A percentile compares a stretch with the other conserved stretches of the same genome.
Evolutionary conservation across 1,140 invertebrate genomes (phyloP).

Genomic region (Procambarus clarkii): DNA sequence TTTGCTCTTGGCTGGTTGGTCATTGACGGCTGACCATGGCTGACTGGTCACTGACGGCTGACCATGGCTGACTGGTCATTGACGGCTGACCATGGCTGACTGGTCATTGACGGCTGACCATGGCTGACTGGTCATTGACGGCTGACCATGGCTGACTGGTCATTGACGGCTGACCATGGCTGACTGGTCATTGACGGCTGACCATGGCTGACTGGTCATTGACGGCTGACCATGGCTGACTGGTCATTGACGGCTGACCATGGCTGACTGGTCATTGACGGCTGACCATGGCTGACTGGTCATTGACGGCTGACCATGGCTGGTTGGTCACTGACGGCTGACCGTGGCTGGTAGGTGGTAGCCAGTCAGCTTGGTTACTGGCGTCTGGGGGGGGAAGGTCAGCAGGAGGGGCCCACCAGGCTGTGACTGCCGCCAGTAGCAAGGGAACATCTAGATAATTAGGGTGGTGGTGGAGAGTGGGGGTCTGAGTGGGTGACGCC

Average conservation of each 20-base stretch:
- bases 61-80: no score
- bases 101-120: not conserved
- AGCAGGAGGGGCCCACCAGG: no score
- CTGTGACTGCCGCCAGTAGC: slow-evolving; percentile 17
- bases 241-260: no score
- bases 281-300: no score
- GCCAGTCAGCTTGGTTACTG: not conserved
- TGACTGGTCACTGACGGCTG: not conserved
- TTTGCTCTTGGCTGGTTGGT: not conserved
- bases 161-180: not conserved
- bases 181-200: no score
- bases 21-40: not conserved
- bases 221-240: not conserved
- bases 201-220: not conserved
- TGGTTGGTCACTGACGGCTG: not conserved
- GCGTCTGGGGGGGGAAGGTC: no score
- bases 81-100: no score
- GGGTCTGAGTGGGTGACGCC: slow-evolving; percentile 22
- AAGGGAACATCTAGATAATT: slow-evolving; percentile 41
- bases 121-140: no score
- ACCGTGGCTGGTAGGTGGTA: not conserved
- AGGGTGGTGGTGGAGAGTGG: slow-evolving; percentile 31
- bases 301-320: no score
- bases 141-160: not conserved
- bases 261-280: not conserved